Evolutionary conservation across 2,113 vertebrate genomes (phyloP).

Genomic region (Poeciliopsis turrubarensis): DNA sequence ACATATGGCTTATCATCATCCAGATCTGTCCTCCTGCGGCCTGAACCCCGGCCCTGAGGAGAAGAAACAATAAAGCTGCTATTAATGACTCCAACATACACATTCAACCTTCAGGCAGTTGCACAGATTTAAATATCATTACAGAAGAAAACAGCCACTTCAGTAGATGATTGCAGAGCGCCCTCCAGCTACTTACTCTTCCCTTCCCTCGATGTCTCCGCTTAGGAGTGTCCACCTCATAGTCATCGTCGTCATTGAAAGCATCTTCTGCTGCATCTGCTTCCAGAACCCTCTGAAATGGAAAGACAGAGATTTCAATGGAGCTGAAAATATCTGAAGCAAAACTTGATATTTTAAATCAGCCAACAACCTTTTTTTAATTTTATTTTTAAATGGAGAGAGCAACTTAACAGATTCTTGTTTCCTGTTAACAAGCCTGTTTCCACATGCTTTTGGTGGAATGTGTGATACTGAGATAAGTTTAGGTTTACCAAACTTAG

Average conservation of each 20-base stretch:
- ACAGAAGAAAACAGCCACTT: neutral
- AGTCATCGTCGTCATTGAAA: constrained; percentile 94
- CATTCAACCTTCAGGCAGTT: neutral
- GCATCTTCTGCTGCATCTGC: constrained; percentile 96
- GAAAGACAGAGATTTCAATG: neutral
- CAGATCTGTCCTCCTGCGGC: constrained; percentile 88
- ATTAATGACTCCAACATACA: neutral
- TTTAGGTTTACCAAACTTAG: constrained; percentile 1
- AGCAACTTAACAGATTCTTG: neutral
- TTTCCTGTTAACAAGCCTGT: neutral
- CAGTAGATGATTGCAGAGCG: neutral
- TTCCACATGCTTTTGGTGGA: constrained; percentile 12
- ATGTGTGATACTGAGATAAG: constrained; percentile 15
- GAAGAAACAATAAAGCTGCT: neutral
- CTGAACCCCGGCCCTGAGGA: constrained; percentile 90
- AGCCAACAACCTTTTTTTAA: neutral
- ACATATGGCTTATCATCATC: constrained; percentile 97
- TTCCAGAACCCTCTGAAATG: constrained; percentile 91
- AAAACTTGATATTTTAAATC: neutral
- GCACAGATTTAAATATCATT: neutral
- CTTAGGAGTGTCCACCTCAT: constrained; percentile 95
- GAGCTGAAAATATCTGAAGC: neutral
- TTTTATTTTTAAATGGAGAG: neutral
- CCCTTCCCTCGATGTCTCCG: constrained; percentile 95
- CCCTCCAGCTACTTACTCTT: constrained; percentile 82